A percentile compares a stretch with the other conserved stretches of the same genome.
Evolutionary conservation across 2,888 invertebrate genomes (phyloP).

Genomic region (Sarcophaga caerulescens): DNA sequence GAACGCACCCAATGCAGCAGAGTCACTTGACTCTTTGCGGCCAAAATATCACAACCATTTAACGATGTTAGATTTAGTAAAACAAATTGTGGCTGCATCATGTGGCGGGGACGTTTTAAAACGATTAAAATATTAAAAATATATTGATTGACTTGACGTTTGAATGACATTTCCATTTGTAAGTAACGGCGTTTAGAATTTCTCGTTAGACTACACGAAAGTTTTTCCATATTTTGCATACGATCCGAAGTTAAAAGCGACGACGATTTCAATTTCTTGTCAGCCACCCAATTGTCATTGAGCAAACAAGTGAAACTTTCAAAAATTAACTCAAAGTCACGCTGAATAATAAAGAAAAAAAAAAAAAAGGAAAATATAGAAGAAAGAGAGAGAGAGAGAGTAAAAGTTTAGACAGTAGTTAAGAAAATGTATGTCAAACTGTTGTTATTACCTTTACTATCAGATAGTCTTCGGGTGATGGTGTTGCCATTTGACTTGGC

Average conservation of each 20-base stretch:
- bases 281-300: constrained; percentile 27
- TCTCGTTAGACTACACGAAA: constrained; percentile 67
- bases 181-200: constrained; percentile 66
- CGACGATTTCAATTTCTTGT: constrained; percentile 2
- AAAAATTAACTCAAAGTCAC: constrained; percentile 53
- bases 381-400: constrained; percentile 28
- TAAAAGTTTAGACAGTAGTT: constrained; percentile 14
- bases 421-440: constrained; percentile 62
- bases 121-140: constrained; percentile 65
- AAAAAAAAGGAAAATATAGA: constrained; percentile 11
- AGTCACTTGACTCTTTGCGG: constrained; percentile 69
- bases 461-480: constrained; percentile 38
- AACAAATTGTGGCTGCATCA: constrained; percentile 20
- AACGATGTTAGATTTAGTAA: constrained; percentile 65
- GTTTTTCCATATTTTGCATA: constrained; percentile 44
- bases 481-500: constrained; percentile 20
- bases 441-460: constrained; percentile 45
- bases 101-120: constrained; percentile 48
- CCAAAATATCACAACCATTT: constrained; percentile 70
- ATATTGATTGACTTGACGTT: constrained; percentile 54
- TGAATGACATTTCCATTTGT: constrained; percentile 68
- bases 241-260: no score
- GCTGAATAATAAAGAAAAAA: constrained; percentile 12
- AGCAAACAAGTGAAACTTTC: constrained; percentile 54
- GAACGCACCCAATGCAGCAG: constrained; percentile 67